Base-by-base conservation (phyloP, 2,113 vertebrate species). In the Tapirus terrestris region DNA sequence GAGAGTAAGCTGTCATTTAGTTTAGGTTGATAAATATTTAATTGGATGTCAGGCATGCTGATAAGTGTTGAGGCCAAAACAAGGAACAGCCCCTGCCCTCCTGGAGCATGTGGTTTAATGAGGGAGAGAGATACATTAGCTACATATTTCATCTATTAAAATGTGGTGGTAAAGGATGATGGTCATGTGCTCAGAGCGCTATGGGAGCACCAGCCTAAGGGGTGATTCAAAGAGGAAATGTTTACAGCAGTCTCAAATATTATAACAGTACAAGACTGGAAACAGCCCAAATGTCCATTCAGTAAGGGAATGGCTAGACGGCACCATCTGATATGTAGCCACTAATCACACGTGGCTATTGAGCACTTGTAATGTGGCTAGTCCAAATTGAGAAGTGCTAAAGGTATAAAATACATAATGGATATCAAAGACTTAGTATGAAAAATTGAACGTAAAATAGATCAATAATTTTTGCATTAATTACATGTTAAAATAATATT, bases 371-470 rank as follows among this genome's bases (percentile, higher is more conserved):
- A 60, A 63, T 48, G 43, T 84, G 29, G 70, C 31, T 70, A 45
- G 70, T 84, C 4, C 60, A 89, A 53, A 45, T 0, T 29, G 27
- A 88, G 36, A 45, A 80, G 75, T 58, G 16, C 4, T 3, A 3
- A 21, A 67, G 72, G 4, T 58, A 80, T n/a, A 83, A 91, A 75
- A 63, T 53, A 91, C 10, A n/a, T 36, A 91, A 75, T 17, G 20
- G 27, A 48, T 67, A 96, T 91, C 76, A 80, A 82, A 86, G 14
- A 39, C 43, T 94, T 68, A 36, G n/a, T 31, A 33, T 84, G 75
- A 80, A 93, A 95, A 87, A 51, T 8, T 31, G 11, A 94, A 93
- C 20, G 31, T 61, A 90, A 89, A 91, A 63, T 27, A 29, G 70
- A 48, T 58, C 11, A 79, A 21, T 65, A 27, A 31, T n/a, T 29